Evolutionary conservation across 1,140 invertebrate species (phyloP).

Genomic region (Akabosia matsudoensis): DNA sequence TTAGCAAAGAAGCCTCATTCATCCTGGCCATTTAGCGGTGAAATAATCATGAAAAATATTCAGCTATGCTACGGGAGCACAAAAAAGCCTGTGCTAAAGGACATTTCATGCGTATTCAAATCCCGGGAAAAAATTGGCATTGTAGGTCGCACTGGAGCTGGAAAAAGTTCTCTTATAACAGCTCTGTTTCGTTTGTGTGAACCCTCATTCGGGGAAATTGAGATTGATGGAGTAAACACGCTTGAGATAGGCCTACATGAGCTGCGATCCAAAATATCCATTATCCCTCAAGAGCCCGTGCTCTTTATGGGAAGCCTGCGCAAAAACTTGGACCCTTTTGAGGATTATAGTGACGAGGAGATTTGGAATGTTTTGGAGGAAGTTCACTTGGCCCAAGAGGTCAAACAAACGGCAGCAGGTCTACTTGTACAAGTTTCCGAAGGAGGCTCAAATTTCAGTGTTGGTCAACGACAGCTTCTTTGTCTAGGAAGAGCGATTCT

Average conservation of each 20-base stretch:
- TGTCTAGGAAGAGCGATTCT: constrained; percentile 59
- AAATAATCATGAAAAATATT: constrained; percentile 66
- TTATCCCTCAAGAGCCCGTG: constrained; percentile 85
- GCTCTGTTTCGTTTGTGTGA: constrained; percentile 86
- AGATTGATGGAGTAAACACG: constrained; percentile 88
- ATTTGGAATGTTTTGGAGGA: constrained; percentile 63
- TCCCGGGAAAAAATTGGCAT: constrained; percentile 62
- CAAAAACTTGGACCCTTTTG: constrained; percentile 76
- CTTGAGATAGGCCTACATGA: constrained; percentile 80
- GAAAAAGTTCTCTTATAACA: constrained; percentile 77
- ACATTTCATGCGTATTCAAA: constrained; percentile 66
- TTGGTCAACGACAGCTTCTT: constrained; percentile 59
- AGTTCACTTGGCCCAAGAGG: constrained; percentile 52
- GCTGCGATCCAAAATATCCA: constrained; percentile 78
- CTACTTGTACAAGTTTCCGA: constrained; percentile 64
- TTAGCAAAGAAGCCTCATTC: constrained; percentile 64
- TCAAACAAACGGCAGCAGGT: not conserved
- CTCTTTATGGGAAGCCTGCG: constrained; percentile 77
- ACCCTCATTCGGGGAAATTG: constrained; percentile 72
- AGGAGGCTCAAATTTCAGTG: constrained; percentile 61
- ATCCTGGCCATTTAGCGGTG: constrained; percentile 69
- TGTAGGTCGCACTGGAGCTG: constrained; percentile 12
- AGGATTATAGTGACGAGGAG: constrained; percentile 68
- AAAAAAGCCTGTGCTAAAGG: constrained; percentile 67
- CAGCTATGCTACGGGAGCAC: constrained; percentile 62